Base-by-base conservation (phyloP, 2,888 invertebrate genomes). In the Nemurella pictetii region DNA sequence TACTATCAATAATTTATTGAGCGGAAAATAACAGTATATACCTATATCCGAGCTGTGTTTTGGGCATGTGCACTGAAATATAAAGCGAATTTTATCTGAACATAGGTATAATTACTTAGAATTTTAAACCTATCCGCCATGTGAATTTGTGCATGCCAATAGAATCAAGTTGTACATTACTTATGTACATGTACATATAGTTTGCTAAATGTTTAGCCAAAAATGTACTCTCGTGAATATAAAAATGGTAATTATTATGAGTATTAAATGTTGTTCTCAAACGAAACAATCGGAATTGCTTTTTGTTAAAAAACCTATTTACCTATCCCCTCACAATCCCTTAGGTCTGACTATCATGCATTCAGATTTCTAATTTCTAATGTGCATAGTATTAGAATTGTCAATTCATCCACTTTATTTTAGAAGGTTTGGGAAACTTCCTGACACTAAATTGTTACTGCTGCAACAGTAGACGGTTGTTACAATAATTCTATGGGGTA, bases 231-330 rank as follows among this genome's bases (percentile, higher is more conserved):
- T 55, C 20, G 55, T 55, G 55, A 20, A 55, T 55, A 55, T 7
- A 15, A 20, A n/a, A n/a, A n/a, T n/a, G n/a, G n/a, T n/a, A n/a
- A n/a, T n/a, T n/a, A n/a, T 36, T 9, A 25, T 75, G n/a, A 3
- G 75, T 75, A 75, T 75, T 75, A 75, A 75, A 75, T 75, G 75
- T 75, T 75, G 75, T 75, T 75, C 75, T 75, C 7, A 75, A 75
- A 75, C 12, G 7, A 75, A 75, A 12, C 26, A 25, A 75, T 75
- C 55, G 55, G 15, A 7, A 20, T 55, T 20, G 1, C 9, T 7
- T 35, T 55, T 55, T 55, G 55, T 55, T 7, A 20, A 20, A n/a
- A n/a, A 55, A 55, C 55, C 20, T 55, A 20, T 55, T 20, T 20
- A 55, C 55, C 20, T 55, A 20, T 55, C 55, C 55, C 20, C 20